Evolutionary conservation across 1,140 invertebrate genomes (phyloP).

Genomic region (Lasioglossum baleicum): DNA sequence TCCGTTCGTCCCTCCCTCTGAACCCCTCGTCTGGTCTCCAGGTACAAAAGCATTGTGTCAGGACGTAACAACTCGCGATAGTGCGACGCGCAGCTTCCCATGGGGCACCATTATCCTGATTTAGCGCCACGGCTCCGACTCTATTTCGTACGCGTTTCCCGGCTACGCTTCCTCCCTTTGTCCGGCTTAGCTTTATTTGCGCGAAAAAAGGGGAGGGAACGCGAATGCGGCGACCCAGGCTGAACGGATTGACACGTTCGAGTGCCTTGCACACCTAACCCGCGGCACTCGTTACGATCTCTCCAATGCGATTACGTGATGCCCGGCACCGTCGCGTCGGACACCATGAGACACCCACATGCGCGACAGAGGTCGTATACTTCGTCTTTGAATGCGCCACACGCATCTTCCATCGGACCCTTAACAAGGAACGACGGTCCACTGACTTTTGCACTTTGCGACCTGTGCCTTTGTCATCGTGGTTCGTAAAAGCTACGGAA

Average conservation of each 20-base stretch:
- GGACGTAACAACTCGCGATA: constrained; percentile 65
- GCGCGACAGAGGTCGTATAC: no score
- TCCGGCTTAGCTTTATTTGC: constrained; percentile 41
- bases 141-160: constrained; percentile 47
- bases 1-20: constrained; percentile 32
- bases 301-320: constrained; percentile 39
- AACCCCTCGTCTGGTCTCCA: neutral
- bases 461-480: neutral
- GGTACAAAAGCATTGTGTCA: constrained; percentile 55
- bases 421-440: neutral
- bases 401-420: neutral
- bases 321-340: neutral
- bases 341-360: neutral
- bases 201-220: constrained; percentile 25
- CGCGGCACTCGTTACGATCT: neutral
- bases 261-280: neutral
- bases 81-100: constrained; percentile 60
- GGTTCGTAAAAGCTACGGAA: neutral
- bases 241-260: constrained; percentile 33
- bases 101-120: constrained; percentile 77
- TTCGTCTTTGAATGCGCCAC: neutral
- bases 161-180: constrained; percentile 24
- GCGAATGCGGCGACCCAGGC: neutral
- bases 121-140: constrained; percentile 66
- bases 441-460: neutral